Evolutionary conservation across 2,888 invertebrate species (phyloP), one percentile per base, ranked within the genome.

Genomic region (Cloeon dipterum): DNA sequence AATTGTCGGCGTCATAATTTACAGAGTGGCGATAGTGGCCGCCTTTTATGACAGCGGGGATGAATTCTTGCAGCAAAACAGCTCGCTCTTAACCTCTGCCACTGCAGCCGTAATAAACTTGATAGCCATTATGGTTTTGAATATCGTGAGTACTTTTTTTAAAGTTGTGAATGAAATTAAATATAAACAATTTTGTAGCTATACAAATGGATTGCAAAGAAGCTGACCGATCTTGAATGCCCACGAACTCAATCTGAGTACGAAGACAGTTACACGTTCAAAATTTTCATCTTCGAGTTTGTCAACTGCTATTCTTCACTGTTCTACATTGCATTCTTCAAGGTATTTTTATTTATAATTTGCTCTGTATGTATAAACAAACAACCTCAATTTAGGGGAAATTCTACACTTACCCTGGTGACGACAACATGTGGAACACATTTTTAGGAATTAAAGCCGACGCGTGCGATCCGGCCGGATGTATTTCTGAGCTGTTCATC

Each of bases 301-400:
- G 86, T 96, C 68, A 98, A 96, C 57, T 94, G 83, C 57, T 98
- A 96, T 55, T 89, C 93, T 1, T 93, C 94, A 0, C 67, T 96
- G 11, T 88, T 96, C 48, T 98, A 96, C 57, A 94, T 98, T 38
- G 96, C 96, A 0, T 96, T 96, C 57, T 91, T 96, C 55, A 94
- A 94, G 69, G 86, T 85, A 55, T 39, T n/a, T 8, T n/a, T 3
- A 21, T 18, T n/a, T n/a, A 5, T 26, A 3, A 26, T 14, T 7
- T 10, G 26, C 4, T 20, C 7, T n/a, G n/a, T n/a, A n/a, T n/a
- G n/a, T n/a, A n/a, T n/a, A n/a, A n/a, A n/a, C n/a, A n/a, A n/a
- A n/a, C n/a, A n/a, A n/a, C n/a, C n/a, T n/a, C n/a, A 20, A 52
- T 49, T 37, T 43, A 62, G 61, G 61, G 61, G 13, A 52, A 52